Evolutionary conservation across 2,113 vertebrate genomes (phyloP), one percentile per base, ranked within the genome.

Genomic region (Haemorhous mexicanus): DNA sequence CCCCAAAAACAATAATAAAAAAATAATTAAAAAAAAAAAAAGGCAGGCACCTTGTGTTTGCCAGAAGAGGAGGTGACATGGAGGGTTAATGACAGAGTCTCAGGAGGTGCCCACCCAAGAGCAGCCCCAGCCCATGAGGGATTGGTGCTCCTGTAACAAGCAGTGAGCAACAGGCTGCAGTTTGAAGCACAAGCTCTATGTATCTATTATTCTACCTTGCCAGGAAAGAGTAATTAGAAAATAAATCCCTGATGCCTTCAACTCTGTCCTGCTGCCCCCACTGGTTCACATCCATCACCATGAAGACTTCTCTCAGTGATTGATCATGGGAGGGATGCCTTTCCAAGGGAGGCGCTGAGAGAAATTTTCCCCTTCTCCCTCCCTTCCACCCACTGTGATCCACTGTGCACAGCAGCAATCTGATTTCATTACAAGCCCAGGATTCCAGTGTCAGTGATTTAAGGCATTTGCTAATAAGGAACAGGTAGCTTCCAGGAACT

Each of bases 141-240:
- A 58, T 0, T 66, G 33, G 46, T 49, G 53, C 44, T 49, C 12
- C 78, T 87, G 15, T 69, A 63, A 90, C 0, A 0, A 94, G 79
- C 20, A 50, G 22, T 14, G n/a, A 86, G 55, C 47, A 73, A 44
- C 50, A 76, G 43, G 64, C 64, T 41, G 17, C 2, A 66, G 69
- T 66, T 3, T 41, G 80, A 90, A 87, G 59, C 35, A 67, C 7
- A 30, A 68, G 37, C 16, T 61, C 53, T 47, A 26, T 0, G 1
- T 73, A n/a, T 35, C 87, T 84, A 62, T 84, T 79, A 90, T 17
- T 82, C 53, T 35, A 32, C 50, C 35, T 89, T 37, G 39, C 20
- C 52, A 77, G 64, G 39, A 74, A 93, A 81, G 33, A 82, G 26
- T 27, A 69, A 94, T 94, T 91, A 84, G 43, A 72, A n/a, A 85